Percentiles rank a stretch among this genome's conserved stretches.
These are phyloP conservation scores for Microtus pennsylvanicus DNA, from an alignment of 2,113 vertebrate genomes.

Conservation along the genomic window DNA sequence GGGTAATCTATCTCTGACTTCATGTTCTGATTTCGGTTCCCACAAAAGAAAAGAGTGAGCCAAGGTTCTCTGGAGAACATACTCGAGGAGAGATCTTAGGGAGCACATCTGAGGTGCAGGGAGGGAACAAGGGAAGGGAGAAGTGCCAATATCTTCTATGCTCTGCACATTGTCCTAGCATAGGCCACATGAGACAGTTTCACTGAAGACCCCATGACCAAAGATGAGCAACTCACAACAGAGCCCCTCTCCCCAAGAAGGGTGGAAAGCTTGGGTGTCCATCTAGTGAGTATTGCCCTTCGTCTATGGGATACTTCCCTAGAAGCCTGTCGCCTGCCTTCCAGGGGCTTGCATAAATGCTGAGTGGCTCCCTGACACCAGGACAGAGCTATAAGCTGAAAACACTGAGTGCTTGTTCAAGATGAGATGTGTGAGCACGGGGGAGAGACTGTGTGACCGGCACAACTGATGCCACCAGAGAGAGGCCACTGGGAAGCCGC, in stretches of 20 bases:
- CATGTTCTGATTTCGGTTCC: conserved; percentile 40
- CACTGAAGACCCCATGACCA: neutral
- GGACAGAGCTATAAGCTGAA: neutral
- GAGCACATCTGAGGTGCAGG: neutral
- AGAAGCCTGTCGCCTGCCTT: neutral
- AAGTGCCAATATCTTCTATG: neutral
- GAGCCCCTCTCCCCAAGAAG: neutral
- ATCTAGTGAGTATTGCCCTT: neutral
- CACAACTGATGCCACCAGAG: neutral
- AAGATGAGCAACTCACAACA: fast-evolving
- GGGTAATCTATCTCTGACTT: neutral
- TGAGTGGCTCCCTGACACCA: neutral
- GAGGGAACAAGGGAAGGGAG: neutral
- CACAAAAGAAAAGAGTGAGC: neutral
- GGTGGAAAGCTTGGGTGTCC: neutral
- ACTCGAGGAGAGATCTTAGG: neutral
- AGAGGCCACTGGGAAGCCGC: neutral
- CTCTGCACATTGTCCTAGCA: neutral
- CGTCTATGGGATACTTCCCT: neutral
- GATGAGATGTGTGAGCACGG: neutral
- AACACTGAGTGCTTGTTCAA: neutral
- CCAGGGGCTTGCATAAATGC: neutral
- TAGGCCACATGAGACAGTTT: neutral
- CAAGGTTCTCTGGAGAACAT: neutral
- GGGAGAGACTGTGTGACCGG: neutral